phyloP scores from a whole-genome alignment of 1,140 invertebrate genomes.

The Sarcophaga peregrina region DNA sequence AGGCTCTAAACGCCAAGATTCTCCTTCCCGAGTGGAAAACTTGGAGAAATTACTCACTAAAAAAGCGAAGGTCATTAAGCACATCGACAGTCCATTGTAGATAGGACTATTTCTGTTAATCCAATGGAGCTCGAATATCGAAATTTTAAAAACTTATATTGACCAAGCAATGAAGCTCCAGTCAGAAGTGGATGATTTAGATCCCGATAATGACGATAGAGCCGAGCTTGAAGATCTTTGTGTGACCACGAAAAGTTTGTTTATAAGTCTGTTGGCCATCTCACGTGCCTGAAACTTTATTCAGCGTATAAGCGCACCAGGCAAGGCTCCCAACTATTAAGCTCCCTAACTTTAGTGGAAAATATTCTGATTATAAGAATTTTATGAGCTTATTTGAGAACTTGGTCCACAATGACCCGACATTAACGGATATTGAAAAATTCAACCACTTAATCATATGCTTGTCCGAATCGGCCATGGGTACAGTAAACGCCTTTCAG shows the following conservation, averaged over 20 bases:
- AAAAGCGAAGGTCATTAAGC: neutral
- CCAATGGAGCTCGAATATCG: conserved; percentile 7
- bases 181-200: neutral
- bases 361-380: too few relatives aligned
- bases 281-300: conserved; percentile 12
- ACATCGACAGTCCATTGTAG: neutral
- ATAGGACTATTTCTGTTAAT: neutral
- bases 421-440: too few relatives aligned
- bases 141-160: conserved; percentile 12
- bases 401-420: too few relatives aligned
- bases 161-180: conserved; percentile 18
- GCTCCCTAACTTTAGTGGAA: too few relatives aligned
- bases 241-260: too few relatives aligned
- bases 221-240: conserved; percentile 19
- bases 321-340: conserved; percentile 17
- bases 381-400: too few relatives aligned
- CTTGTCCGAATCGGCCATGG: neutral
- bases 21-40: neutral
- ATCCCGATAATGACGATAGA: neutral
- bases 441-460: neutral
- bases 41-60: neutral
- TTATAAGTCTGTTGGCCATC: neutral
- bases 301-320: conserved; percentile 8
- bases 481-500: conserved; percentile 33
- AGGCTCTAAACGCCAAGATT: neutral